Conservation (phyloP, 2,888 invertebrate species). For the Cactoblastis cactorum region DNA sequence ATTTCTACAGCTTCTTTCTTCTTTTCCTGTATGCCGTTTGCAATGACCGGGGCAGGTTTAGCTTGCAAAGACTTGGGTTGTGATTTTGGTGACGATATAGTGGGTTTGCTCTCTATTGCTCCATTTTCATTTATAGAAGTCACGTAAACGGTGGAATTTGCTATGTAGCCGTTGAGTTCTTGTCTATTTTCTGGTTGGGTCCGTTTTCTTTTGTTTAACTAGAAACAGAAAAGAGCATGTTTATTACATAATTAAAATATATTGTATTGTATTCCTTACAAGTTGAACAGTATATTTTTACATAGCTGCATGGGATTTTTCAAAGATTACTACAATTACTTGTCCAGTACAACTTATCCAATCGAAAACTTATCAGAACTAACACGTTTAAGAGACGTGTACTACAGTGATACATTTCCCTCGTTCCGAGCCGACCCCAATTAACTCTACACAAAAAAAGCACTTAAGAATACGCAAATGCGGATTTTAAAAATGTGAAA, state of each 20-base stretch:
- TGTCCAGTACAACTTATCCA: too few relatives aligned
- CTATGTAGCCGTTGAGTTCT: constrained; percentile 90
- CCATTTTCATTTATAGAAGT: constrained; percentile 83
- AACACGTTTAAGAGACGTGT: too few relatives aligned
- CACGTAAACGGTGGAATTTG: constrained; percentile 90
- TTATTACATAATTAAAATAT: constrained; percentile 48
- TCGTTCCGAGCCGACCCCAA: constrained; percentile 21
- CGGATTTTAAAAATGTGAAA: constrained; percentile 24
- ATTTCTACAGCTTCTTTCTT: constrained; percentile 35
- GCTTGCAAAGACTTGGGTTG: constrained; percentile 68
- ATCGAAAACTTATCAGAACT: too few relatives aligned
- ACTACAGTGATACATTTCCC: constrained; percentile 26
- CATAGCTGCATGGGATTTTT: background rate
- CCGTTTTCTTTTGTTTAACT: constrained; percentile 82
- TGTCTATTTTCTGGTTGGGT: constrained; percentile 71
- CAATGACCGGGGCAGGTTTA: constrained; percentile 67
- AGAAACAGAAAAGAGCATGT: constrained; percentile 23
- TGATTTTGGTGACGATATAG: constrained; percentile 68
- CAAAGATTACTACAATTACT: too few relatives aligned
- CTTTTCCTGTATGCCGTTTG: constrained; percentile 60
- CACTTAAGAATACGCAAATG: constrained; percentile 25
- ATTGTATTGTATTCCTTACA: too few relatives aligned
- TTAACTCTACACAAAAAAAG: constrained; percentile 27
- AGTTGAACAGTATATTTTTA: too few relatives aligned
- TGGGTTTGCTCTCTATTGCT: constrained; percentile 68